Percentiles rank a stretch among this genome's conserved stretches.
Evolutionary conservation across 1,140 invertebrate genomes (phyloP).

Genomic region (Drosophila grimshawi): DNA sequence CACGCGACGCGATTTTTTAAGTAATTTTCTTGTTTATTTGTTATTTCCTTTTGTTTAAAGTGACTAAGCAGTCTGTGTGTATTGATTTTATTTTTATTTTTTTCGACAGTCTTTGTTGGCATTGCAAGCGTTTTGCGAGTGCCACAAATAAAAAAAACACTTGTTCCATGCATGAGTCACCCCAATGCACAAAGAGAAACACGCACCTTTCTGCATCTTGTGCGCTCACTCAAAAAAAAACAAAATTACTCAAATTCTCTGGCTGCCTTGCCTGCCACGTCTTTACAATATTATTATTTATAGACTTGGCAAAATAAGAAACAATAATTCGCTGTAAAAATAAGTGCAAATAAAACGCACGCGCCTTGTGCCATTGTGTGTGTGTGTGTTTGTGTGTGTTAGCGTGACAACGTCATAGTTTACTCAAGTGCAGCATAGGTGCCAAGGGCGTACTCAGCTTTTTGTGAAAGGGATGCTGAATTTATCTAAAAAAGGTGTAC

Average conservation of each 20-base stretch:
- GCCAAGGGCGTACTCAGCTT: too few relatives aligned
- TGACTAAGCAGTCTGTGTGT: slow-evolving; percentile 56
- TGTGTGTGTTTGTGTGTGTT: background rate
- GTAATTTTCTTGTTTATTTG: slow-evolving; percentile 1
- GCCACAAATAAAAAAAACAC: slow-evolving; percentile 31
- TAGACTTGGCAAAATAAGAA: slow-evolving; percentile 51
- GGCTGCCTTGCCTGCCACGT: slow-evolving; percentile 12
- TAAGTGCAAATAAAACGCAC: slow-evolving; percentile 43
- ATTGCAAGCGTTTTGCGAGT: slow-evolving; percentile 14
- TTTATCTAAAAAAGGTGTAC: too few relatives aligned
- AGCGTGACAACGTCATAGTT: slow-evolving; percentile 37
- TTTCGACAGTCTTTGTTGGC: slow-evolving; percentile 5
- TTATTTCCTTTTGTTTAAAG: background rate
- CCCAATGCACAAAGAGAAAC: slow-evolving; percentile 54
- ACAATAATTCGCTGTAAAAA: slow-evolving; percentile 62
- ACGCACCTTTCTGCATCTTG: slow-evolving; percentile 41
- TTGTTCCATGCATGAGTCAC: slow-evolving; percentile 57
- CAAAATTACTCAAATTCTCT: slow-evolving; percentile 33
- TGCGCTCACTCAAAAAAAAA: slow-evolving; percentile 13
- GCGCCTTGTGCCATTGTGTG: background rate
- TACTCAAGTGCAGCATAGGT: slow-evolving; percentile 33
- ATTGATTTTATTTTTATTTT: slow-evolving; percentile 60
- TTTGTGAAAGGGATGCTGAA: too few relatives aligned
- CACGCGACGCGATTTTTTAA: slow-evolving; percentile 40
- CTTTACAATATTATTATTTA: slow-evolving; percentile 63